Percentiles rank a stretch among this genome's conserved stretches.
Conservation (phyloP, 2,797 vertebrate genomes). For the Steatocranus sp. region DNA sequence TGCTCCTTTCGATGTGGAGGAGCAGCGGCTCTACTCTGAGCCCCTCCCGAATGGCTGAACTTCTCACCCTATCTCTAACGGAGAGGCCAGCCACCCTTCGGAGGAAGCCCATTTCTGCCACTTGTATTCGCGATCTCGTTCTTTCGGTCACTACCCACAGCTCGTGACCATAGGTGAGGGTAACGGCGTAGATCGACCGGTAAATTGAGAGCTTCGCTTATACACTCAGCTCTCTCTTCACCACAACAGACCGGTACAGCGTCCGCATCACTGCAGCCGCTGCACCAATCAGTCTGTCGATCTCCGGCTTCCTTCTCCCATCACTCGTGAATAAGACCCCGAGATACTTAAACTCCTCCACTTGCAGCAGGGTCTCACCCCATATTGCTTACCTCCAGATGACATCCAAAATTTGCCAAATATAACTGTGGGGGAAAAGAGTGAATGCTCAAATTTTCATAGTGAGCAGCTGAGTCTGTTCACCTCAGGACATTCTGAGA, state of each 20-base stretch:
- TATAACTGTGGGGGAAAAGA: background rate
- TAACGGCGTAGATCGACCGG: accelerated
- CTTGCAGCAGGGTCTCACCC: background rate
- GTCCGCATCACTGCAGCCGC: accelerated
- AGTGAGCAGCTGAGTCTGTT: background rate
- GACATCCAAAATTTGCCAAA: accelerated
- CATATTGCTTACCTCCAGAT: background rate
- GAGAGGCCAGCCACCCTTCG: background rate
- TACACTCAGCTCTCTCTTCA: background rate
- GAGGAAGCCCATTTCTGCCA: accelerated
- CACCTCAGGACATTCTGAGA: accelerated
- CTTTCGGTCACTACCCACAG: background rate
- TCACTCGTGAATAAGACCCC: accelerated
- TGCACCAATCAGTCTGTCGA: background rate
- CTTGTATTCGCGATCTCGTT: background rate
- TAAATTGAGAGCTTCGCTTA: background rate
- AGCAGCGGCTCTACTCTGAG: accelerated
- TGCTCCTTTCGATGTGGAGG: accelerated
- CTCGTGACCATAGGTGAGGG: accelerated
- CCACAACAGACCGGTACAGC: accelerated
- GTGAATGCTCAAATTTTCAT: background rate
- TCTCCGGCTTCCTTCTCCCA: accelerated
- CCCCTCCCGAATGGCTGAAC: accelerated
- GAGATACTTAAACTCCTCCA: background rate
- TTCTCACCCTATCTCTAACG: background rate